Evolutionary conservation across 2,797 vertebrate genomes (phyloP), one percentile per base, ranked within the genome.

Genomic region (Lerista edwardsae): DNA sequence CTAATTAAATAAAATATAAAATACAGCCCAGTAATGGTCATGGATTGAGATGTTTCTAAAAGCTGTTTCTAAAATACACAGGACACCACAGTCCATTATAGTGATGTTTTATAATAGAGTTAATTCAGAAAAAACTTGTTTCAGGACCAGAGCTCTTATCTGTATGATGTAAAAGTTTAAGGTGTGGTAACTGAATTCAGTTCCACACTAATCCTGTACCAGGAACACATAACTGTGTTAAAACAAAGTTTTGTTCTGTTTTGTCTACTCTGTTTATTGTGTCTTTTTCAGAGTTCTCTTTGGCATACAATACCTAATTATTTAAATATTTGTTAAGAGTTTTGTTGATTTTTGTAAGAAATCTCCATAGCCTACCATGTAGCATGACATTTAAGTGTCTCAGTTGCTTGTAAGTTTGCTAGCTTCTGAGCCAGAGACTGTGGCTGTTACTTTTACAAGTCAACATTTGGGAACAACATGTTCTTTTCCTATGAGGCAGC

Each of bases 241-340:
- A 83, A 80, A 57, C 5, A n/a, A n/a, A n/a, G n/a, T 51, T n/a
- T 51, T 29, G 14, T 84, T 73, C 71, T 12, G 0, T 59, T 44
- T 4, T 65, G 19, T 68, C 34, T 91, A 15, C 29, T 87, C n/a
- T 74, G 11, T 68, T 75, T 57, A 34, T 87, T 39, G 77, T 86
- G 62, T 57, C 75, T 86, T 90, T 78, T 74, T 67, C 51, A 61
- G 71, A 25, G 72, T 34, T 84, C 34, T 89, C 87, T 87, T 64
- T 84, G n/a, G 41, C 75, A 19, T 34, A 81, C 23, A 19, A 29
- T 55, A 77, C 11, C 55, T 68, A 74, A 57, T 39, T 68, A 77
- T 77, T n/a, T 77, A 51, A 75, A 27, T 27, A 65, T 31, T 77
- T 57, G 34, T 7, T 44, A 36, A 27, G 4, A 19, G 4, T 21